Conservation (phyloP, 2,888 invertebrate species). For the Rhagonycha fulva region DNA sequence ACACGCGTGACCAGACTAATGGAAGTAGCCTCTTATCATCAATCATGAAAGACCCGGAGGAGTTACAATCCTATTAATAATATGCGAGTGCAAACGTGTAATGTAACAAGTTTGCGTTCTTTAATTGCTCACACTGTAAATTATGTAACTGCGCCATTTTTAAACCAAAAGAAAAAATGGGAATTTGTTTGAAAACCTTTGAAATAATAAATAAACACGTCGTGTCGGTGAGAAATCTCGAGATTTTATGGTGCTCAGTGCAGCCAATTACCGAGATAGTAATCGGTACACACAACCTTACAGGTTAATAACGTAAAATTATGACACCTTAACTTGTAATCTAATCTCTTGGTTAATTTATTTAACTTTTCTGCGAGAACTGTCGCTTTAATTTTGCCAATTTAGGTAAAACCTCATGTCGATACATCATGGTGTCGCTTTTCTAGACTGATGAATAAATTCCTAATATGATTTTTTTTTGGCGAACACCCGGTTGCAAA, state of each 20-base stretch:
- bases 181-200: neutral
- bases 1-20: conserved; percentile 20
- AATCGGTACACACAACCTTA: neutral
- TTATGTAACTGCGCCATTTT: conserved; percentile 15
- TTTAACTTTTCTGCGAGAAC: neutral
- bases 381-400: neutral
- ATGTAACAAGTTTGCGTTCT: conserved; percentile 17
- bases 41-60: conserved; percentile 10
- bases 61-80: conserved; percentile 12
- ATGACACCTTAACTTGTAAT: neutral
- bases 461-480: neutral
- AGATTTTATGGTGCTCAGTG: neutral
- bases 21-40: conserved; percentile 14
- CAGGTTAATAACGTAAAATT: neutral
- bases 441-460: neutral
- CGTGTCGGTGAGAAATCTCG: neutral
- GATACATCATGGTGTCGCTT: neutral
- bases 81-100: conserved; percentile 17
- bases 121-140: conserved; percentile 19
- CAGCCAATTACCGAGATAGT: neutral
- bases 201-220: neutral
- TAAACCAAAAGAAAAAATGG: neutral
- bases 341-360: neutral
- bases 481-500: neutral
- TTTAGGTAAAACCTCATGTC: neutral